Evolutionary conservation across 2,888 invertebrate genomes (phyloP), one percentile per base, ranked within the genome.

Genomic region (Caenorhabditis uteleia): DNA sequence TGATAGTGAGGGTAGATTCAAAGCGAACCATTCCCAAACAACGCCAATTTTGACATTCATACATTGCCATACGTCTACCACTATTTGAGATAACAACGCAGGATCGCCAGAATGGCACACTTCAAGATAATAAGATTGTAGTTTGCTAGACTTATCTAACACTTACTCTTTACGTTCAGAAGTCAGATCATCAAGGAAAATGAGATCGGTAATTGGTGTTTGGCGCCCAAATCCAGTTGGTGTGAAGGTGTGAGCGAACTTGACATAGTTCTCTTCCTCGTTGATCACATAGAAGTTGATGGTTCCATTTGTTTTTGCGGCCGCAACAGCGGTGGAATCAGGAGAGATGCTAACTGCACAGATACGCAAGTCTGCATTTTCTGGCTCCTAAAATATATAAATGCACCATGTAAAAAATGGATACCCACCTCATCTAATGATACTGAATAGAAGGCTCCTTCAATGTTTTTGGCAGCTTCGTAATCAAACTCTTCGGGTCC

Each of bases 41-140:
- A 44, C 88, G 88, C 97, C 97, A 97, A 0, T 91, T 88, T 82
- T 94, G 74, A 42, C 79, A 80, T 36, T 81, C 79, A 51, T 70
- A 79, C n/a, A 81, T 50, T 26, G 69, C 68, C 36, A 79, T 14
- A 12, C 70, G 67, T 12, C 76, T 56, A 6, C 80, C 80, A 20
- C 64, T 65, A 27, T 75, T 61, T 8, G 70, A 95, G 94, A 82
- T 91, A 89, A 86, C 95, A 93, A 66, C 62, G 64, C 62, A 72
- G 23, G 39, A 60, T 40, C 50, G 62, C 75, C 59, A 80, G 70
- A 65, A 73, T 27, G 39, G 64, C 34, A 88, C 86, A 0, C 50
- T 39, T 23, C n/a, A n/a, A n/a, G n/a, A n/a, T n/a, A n/a, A n/a
- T n/a, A n/a, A n/a, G 27, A 44, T 44, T 26, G 3, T n/a, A 44